Evolutionary conservation across 2,113 vertebrate species (phyloP), one percentile per base, ranked within the genome.

Genomic region (Upupa epops): DNA sequence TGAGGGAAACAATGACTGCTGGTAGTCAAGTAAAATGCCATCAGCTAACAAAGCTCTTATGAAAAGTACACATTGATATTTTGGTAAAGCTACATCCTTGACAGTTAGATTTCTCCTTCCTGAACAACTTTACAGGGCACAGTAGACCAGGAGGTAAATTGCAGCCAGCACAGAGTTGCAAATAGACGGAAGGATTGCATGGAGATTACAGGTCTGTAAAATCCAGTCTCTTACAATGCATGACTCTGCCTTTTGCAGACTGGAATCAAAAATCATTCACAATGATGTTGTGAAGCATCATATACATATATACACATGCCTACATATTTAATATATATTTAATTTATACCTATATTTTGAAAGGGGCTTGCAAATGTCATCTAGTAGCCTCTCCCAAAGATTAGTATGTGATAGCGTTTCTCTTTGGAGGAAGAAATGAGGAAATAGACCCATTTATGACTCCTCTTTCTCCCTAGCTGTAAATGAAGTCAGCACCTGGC

Each of bases 401-500:
- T 73, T 61, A 79, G 26, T 28, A 37, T 0, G 0, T 25, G 11
- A 78, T 69, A 84, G 9, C n/a, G 72, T 72, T 83, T 84, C n/a
- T 56, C 46, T 59, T 48, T 86, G 46, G 56, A 92, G 52, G 92
- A 79, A 90, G 49, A 96, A 89, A 93, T 75, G 48, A 93, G 89
- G 88, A 96, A 94, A 73, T 40, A 52, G 56, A 77, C 64, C 72
- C 25, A 4, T 45, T 42, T 85, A 51, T 34, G 65, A 88, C 66
- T 93, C 31, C 45, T 36, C 9, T 80, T 81, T 76, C 48, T 94
- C 63, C 63, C 49, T 82, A n/a, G 36, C 32, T 93, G 51, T 84
- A 86, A 69, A 89, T 93, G 58, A 96, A 90, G 86, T 92, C 86
- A 95, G 48, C 51, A 59, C 52, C 80, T 95, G 92, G 70, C 83